Base-by-base conservation (phyloP, 92 coral and sea anemone genomes). In the Diadumene lineata region DNA sequence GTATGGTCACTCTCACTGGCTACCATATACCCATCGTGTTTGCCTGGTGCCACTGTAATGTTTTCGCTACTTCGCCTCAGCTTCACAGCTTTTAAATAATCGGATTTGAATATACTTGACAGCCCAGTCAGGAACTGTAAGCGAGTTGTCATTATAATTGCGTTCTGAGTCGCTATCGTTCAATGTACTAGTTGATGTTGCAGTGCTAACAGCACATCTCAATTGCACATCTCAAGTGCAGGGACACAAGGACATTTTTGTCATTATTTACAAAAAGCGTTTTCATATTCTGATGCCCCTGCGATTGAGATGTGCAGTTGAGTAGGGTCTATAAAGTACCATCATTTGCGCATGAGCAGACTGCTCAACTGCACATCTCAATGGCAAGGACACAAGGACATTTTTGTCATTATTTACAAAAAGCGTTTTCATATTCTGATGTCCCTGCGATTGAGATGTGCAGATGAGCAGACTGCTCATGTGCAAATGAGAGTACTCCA, bases 51-150 rank as follows among this genome's bases (percentile, higher is more conserved):
- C 29, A 22, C 25, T 25, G 43, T n/a, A 34, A 66, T 66, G 22
- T 22, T 66, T 13, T 23, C 10, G 19, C n/a, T 43, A 34, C 33
- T 66, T 17, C 22, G 31, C 18, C 71, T 17, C 23, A 66, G 51
- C 26, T 66, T 16, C 21, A 28, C 53, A 16, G 71, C 71, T 43
- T 66, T 66, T 13, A 18, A 21, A 27, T 66, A 66, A 34, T 51
- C 51, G 8, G 23, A 17, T 34, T 38, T 66, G 43, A 66, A 66
- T 18, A 31, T 28, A 34, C 11, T 38, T 22, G 71, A 66, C 22
- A 66, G 53, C 21, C 71, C 71, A 34, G 71, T 66, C 24, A 18
- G 78, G 78, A 56, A 73, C 69, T 17, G 68, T 4, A 16, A 73
- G 50, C 23, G 61, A 55, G 61, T 9, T 25, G 61, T 55, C 23